Evolutionary conservation across 2,797 vertebrate species (phyloP), one percentile per base, ranked within the genome.

Genomic region (Octomys mimax): DNA sequence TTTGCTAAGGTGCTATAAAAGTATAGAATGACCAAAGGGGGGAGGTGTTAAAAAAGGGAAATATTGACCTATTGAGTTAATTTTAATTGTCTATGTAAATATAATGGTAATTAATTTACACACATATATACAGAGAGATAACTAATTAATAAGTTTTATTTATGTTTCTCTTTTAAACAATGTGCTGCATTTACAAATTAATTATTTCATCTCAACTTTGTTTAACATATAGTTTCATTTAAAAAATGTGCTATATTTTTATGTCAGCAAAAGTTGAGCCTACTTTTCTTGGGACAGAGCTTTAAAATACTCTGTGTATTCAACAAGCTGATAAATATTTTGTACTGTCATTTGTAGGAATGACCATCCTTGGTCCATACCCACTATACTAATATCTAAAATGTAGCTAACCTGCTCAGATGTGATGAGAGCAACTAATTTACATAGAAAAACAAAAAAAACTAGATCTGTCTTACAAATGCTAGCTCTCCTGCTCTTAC

Each of bases 1-100:
- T 91, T 95, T 92, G 39, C 28, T 95, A 57, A 84, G 21, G 85
- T 91, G 49, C 68, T 90, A 33, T 9, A 82, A 95, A 97, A 22
- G 16, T 81, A 87, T 93, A 75, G 39, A 87, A 86, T 75, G 49
- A 92, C 24, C 12, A 49, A 46, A 57, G 91, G 87, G 52, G 79
- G 80, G 66, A n/a, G 70, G 5, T 91, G 33, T 54, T 73, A 94
- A 89, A 95, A 33, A 97, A 93, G 26, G 54, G 2, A 81, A 94
- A 84, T 80, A 19, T 64, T 81, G n/a, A 87, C 77, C 91, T 82
- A 70, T 21, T 68, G 4, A 92, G 19, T 62, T 73, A 81, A 18
- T 92, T 94, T 71, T 92, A 85, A 86, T 79, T 81, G 22, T 86
- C 36, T 66, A 39, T 71, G 46, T 81, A 39, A 91, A 54, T 62